Evolutionary conservation across 2,797 vertebrate genomes (phyloP).

Genomic region (Phoxinus dragarum): DNA sequence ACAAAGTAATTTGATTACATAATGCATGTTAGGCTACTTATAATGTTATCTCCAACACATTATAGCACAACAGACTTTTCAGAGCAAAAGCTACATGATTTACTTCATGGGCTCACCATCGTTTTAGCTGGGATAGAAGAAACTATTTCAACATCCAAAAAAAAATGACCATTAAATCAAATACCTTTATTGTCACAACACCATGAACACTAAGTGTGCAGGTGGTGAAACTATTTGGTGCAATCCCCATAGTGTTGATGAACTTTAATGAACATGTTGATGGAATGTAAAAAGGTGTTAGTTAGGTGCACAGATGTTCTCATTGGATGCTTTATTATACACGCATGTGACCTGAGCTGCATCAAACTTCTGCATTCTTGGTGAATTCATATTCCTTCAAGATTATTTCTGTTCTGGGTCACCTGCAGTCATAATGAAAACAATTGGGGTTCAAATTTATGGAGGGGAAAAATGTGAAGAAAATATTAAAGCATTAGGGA

Average conservation of each 20-base stretch:
- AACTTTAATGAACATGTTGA: conserved; percentile 18
- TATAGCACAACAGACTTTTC: neutral
- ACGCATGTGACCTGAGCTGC: neutral
- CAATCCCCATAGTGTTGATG: neutral
- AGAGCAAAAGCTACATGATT: neutral
- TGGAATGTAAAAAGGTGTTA: neutral
- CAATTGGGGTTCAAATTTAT: neutral
- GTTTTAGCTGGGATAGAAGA: neutral
- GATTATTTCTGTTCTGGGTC: conserved; percentile 29
- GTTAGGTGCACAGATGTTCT: conserved; percentile 5
- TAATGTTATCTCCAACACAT: neutral
- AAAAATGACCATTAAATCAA: neutral
- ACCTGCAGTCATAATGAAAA: conserved; percentile 27
- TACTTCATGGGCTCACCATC: neutral
- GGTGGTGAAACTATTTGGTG: neutral
- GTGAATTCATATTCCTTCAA: neutral
- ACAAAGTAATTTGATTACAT: neutral
- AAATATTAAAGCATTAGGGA: conserved; percentile 13
- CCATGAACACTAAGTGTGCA: neutral
- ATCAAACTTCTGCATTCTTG: neutral
- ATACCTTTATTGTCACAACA: neutral
- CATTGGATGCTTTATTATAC: conserved; percentile 10
- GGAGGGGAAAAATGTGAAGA: neutral
- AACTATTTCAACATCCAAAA: neutral
- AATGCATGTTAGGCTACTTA: neutral